Conservation (phyloP, 92 coral and sea anemone genomes). For the Parazoanthus darwini region DNA sequence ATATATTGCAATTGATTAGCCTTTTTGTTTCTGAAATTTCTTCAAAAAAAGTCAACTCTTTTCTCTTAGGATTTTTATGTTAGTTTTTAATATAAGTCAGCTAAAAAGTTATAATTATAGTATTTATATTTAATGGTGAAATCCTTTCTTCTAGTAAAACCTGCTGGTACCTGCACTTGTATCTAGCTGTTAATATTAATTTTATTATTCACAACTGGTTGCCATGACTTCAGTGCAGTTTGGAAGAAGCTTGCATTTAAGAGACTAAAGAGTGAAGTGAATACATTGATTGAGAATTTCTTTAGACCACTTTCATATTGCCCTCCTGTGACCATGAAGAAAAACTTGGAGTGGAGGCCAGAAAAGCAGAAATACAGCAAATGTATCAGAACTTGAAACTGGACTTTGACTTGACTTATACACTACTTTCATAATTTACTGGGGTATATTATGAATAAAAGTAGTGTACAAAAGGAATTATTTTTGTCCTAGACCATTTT, state of each 20-base stretch:
- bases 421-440: no score
- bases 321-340: no score
- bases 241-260: neutral
- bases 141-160: neutral
- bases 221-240: neutral
- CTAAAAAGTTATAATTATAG: neutral
- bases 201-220: neutral
- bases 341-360: no score
- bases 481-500: no score
- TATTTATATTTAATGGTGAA: neutral
- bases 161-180: slow-evolving; percentile 1
- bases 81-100: neutral
- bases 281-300: no score
- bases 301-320: no score
- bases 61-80: neutral
- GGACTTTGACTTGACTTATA: no score
- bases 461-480: no score
- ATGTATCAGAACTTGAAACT: no score
- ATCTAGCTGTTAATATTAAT: neutral
- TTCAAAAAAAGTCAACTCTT: neutral
- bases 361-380: no score
- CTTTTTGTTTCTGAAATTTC: neutral
- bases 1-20: neutral
- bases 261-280: no score
- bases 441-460: no score